Evolutionary conservation across 1,140 invertebrate genomes (phyloP).

Genomic region (Lysiphlebus fabarum): DNA sequence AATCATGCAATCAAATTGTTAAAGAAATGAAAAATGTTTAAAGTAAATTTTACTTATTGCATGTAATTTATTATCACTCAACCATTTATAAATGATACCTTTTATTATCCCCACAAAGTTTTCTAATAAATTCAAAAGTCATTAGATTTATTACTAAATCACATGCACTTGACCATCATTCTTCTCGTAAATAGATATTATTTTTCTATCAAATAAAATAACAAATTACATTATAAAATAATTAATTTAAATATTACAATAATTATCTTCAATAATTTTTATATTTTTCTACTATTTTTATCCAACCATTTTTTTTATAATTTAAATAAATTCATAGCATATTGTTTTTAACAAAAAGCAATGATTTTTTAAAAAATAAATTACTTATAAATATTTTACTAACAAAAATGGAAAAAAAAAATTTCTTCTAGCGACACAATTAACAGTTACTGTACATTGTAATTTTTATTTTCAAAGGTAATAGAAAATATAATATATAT

Average conservation of each 20-base stretch:
- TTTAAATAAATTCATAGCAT: too few relatives aligned
- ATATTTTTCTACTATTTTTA: too few relatives aligned
- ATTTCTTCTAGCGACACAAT: conserved; percentile 13
- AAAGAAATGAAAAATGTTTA: not conserved
- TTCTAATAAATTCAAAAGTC: conserved; percentile 19
- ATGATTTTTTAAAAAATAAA: not conserved
- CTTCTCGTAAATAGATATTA: not conserved
- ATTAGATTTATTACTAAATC: conserved; percentile 14
- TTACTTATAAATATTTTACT: not conserved
- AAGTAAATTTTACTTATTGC: not conserved
- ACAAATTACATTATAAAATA: not conserved
- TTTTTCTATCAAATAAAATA: not conserved
- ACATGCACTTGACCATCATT: conserved; percentile 23
- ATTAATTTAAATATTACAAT: not conserved
- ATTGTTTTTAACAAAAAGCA: not conserved
- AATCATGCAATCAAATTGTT: not conserved
- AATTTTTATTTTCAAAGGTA: not conserved
- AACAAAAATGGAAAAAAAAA: conserved; percentile 9
- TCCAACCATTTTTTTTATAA: too few relatives aligned
- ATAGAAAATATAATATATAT: conserved; percentile 5
- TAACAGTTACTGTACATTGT: conserved; percentile 3
- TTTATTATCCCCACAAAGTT: conserved; percentile 10
- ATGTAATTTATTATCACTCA: not conserved
- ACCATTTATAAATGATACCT: not conserved
- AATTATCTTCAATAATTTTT: too few relatives aligned